Conservation (phyloP, 2,888 invertebrate genomes). For the Eilema griseolum region DNA sequence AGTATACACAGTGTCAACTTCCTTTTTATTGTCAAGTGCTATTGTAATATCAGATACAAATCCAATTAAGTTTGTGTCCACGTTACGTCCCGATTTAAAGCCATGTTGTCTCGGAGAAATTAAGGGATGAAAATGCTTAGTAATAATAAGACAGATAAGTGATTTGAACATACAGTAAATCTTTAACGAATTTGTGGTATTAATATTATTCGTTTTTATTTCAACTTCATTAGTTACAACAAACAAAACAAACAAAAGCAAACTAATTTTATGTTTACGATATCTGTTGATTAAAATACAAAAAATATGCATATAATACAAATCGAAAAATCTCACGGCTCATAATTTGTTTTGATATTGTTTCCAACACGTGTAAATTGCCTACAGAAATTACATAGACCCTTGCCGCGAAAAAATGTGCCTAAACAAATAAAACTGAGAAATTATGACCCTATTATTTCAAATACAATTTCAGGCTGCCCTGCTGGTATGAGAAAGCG, state of each 20-base stretch:
- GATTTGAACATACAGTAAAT: too few relatives aligned
- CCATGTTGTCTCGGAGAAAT: too few relatives aligned
- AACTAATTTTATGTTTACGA: neutral
- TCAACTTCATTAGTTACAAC: neutral
- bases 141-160: too few relatives aligned
- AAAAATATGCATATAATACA: neutral
- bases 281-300: neutral
- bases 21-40: too few relatives aligned
- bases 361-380: constrained; percentile 15
- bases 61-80: too few relatives aligned
- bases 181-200: too few relatives aligned
- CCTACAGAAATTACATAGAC: constrained; percentile 17
- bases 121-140: too few relatives aligned
- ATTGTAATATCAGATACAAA: too few relatives aligned
- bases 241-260: too few relatives aligned
- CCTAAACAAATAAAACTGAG: constrained; percentile 29
- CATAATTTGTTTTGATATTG: constrained; percentile 17
- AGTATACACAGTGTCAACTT: too few relatives aligned
- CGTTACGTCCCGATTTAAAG: too few relatives aligned
- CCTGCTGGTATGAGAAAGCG: constrained; percentile 13
- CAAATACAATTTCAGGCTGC: constrained; percentile 8
- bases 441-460: constrained; percentile 23
- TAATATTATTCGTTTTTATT: neutral
- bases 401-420: constrained; percentile 25
- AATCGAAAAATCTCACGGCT: constrained; percentile 5